Evolutionary conservation across 2,113 vertebrate genomes (phyloP).

Genomic region (Tretioscincus oriximinensis): DNA sequence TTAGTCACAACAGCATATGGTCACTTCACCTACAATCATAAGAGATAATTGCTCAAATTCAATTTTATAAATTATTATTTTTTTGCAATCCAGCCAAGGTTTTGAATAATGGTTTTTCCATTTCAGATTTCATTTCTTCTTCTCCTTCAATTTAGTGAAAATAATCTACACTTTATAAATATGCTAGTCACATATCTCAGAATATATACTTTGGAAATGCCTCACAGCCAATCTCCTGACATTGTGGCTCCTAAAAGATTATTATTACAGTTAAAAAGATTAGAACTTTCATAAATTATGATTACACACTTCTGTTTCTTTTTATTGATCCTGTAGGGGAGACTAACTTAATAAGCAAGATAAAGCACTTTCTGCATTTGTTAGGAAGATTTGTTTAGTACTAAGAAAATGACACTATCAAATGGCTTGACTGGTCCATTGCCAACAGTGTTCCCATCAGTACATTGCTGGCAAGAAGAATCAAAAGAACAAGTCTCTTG

Average conservation of each 20-base stretch:
- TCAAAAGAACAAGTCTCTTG: background rate
- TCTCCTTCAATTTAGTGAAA: constrained; percentile 3
- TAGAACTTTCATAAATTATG: constrained; percentile 55
- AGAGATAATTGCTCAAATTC: no score
- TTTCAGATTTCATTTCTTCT: background rate
- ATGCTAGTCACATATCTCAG: constrained; percentile 6
- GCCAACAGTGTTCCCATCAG: constrained; percentile 54
- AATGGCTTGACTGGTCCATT: constrained; percentile 53
- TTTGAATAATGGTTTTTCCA: background rate
- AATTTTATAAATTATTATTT: background rate
- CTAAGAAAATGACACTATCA: constrained; percentile 53
- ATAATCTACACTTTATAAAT: background rate
- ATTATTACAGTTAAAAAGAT: constrained; percentile 47
- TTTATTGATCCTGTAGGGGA: constrained; percentile 51
- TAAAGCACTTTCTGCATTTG: constrained; percentile 38
- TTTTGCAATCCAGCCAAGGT: background rate
- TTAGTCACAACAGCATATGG: background rate
- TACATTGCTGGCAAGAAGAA: constrained; percentile 1
- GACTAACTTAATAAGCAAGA: constrained; percentile 55
- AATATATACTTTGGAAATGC: constrained; percentile 1
- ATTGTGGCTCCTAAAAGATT: constrained; percentile 44
- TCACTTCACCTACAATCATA: no score
- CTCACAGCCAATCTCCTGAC: background rate
- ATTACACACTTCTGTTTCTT: constrained; percentile 52
- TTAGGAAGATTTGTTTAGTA: constrained; percentile 48